Base-by-base conservation (phyloP, 2,797 vertebrate species). In the Sebastiscus tertius region DNA sequence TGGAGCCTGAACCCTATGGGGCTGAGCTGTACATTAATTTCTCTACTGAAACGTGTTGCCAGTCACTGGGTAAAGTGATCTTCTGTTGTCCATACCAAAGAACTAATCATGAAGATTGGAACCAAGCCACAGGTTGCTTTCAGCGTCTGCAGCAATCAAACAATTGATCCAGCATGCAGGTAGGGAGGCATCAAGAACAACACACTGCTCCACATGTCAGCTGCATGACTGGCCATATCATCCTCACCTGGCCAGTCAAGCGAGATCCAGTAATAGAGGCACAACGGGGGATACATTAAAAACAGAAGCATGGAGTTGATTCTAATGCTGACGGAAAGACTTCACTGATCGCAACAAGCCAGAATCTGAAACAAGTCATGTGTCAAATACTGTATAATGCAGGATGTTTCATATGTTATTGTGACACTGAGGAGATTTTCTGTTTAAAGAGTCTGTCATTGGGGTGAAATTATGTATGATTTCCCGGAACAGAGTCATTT, bases 81-180 rank as follows among this genome's bases (percentile, higher is more conserved):
- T 68, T 70, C 73, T 62, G 55, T 62, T n/a, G 70, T 88, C 56
- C 75, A 75, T 29, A 83, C 87, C 81, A 76, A 75, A 79, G 61
- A 77, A 34, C 63, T 80, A 84, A 84, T 84, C 27, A 49, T 26
- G 80, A 58, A n/a, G 3, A 75, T 81, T 65, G 75, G 56, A 84
- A 29, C 31, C 16, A 69, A 75, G 70, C 75, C 59, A 79, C 75
- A 74, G 70, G 86, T 84, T 75, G 27, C 73, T 49, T 75, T 85
- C 65, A 76, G 77, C 71, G 63, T 79, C 66, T 63, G 29, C 70
- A 70, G 42, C 84, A 88, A 85, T 89, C 88, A 86, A 83, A 87
- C 80, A 72, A 88, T 91, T 90, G 88, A 91, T 92, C 82, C 63
- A 77, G 85, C 82, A 83, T 74, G 80, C 70, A 83, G 87, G 88